Conservation (phyloP, 2,113 vertebrate genomes). For the Megaceryle maxima region DNA sequence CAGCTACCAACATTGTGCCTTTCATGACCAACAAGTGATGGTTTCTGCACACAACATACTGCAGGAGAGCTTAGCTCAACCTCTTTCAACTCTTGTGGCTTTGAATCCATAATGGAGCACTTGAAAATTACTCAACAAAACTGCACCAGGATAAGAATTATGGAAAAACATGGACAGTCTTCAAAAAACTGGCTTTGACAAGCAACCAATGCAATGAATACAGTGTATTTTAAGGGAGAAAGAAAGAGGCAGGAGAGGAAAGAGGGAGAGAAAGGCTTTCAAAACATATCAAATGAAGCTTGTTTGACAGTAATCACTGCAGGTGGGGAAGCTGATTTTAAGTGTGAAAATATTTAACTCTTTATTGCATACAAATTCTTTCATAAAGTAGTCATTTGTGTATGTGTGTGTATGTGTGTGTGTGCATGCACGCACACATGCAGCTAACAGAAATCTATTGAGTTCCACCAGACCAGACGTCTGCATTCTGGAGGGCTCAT, state of each 20-base stretch:
- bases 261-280: slow-evolving; percentile 11
- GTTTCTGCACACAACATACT: neutral
- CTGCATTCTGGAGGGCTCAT: slow-evolving; percentile 78
- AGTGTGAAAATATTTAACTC: slow-evolving; percentile 66
- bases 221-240: neutral
- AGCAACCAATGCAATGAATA: neutral
- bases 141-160: neutral
- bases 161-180: neutral
- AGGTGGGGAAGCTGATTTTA: slow-evolving; percentile 30
- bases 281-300: neutral
- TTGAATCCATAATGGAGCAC: neutral
- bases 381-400: slow-evolving; percentile 48
- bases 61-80: neutral
- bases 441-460: slow-evolving; percentile 77
- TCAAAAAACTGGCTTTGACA: neutral
- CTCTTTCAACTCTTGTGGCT: neutral
- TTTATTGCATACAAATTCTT: slow-evolving; percentile 61
- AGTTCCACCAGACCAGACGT: slow-evolving; percentile 80
- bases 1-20: slow-evolving; percentile 50
- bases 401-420: neutral
- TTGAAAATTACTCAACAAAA: neutral
- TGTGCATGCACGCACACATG: neutral
- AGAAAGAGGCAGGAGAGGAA: neutral
- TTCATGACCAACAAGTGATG: slow-evolving; percentile 36
- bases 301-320: neutral